Evolutionary conservation across 1,140 invertebrate genomes (phyloP).

Genomic region (Drepana arcuata): DNA sequence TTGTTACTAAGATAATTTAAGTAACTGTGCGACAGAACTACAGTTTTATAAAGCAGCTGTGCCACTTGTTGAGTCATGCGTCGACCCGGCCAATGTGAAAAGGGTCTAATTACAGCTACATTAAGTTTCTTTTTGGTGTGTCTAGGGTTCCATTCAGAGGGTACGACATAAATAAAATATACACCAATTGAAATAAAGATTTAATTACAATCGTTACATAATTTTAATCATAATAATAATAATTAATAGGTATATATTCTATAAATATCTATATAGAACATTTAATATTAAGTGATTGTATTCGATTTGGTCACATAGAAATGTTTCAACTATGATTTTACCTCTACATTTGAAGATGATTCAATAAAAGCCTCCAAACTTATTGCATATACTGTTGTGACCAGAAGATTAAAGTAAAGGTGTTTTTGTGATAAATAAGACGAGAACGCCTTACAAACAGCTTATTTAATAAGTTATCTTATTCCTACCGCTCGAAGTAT

Average conservation of each 20-base stretch:
- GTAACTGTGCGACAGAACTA: too few relatives aligned
- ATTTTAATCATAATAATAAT: conserved; percentile 60
- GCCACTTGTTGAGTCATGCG: too few relatives aligned
- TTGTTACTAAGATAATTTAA: too few relatives aligned
- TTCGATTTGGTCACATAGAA: conserved; percentile 69
- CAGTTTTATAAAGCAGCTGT: too few relatives aligned
- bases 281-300: conserved; percentile 68
- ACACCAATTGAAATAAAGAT: conserved; percentile 58
- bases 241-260: conserved; percentile 68
- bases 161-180: neutral
- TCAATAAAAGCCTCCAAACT: too few relatives aligned
- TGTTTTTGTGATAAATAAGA: conserved; percentile 7
- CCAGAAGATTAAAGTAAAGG: conserved; percentile 2
- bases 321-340: too few relatives aligned
- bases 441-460: too few relatives aligned
- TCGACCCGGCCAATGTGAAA: too few relatives aligned
- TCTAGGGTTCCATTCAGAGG: neutral
- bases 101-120: too few relatives aligned
- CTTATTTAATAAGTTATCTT: conserved; percentile 10
- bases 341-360: too few relatives aligned
- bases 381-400: conserved; percentile 11
- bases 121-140: too few relatives aligned
- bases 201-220: conserved; percentile 71
- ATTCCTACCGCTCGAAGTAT: conserved; percentile 10
- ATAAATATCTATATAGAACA: conserved; percentile 69